Base-by-base conservation (phyloP, 2,797 vertebrate species). In the Loriculus beryllinus region DNA sequence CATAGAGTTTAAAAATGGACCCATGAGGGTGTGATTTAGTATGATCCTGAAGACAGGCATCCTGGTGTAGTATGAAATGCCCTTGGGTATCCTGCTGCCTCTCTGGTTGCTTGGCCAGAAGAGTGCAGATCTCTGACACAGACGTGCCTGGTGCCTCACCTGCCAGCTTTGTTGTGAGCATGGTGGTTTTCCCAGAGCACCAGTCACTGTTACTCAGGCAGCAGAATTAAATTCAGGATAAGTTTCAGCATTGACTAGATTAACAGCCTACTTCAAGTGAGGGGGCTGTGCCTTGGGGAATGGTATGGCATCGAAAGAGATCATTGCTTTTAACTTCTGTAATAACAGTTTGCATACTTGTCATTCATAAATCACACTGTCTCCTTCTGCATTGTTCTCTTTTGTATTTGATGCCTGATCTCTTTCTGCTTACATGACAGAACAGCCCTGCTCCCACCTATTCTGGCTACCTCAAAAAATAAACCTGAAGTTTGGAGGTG, bases 321-420 rank as follows among this genome's bases (percentile, higher is more conserved):
- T 82, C 1, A 0, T 59, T 91, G 23, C 82, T 93, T 93, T 93
- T 89, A 85, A 87, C 49, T 89, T 87, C 72, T 35, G 47, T 86
- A 64, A 23, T 91, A 88, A 79, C 72, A 86, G 89, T 94, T 89
- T 92, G 86, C 79, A 90, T 76, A 93, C 92, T 72, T 93, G 87
- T 92, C 94, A 79, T 65, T 95, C 89, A 45, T 81, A 88, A 88
- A 88, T 96, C 84, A 72, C 11, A 7, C 64, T 40, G 52, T 59
- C 91, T 94, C 31, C 1, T 76, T 83, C 72, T 4, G 4, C 69
- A 86, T 78, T 82, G 23, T 69, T 78, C 70, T 70, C 37, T 85
- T 86, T 47, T 39, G 10, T 57, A 12, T 87, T 93, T 93, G 92
- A 84, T 87, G 56, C 39, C 8, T 51, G 31, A 71, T 94, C 33